These are phyloP conservation scores for Eubucco bourcierii DNA, from an alignment of 2,113 vertebrate species.

Conservation along the genomic window DNA sequence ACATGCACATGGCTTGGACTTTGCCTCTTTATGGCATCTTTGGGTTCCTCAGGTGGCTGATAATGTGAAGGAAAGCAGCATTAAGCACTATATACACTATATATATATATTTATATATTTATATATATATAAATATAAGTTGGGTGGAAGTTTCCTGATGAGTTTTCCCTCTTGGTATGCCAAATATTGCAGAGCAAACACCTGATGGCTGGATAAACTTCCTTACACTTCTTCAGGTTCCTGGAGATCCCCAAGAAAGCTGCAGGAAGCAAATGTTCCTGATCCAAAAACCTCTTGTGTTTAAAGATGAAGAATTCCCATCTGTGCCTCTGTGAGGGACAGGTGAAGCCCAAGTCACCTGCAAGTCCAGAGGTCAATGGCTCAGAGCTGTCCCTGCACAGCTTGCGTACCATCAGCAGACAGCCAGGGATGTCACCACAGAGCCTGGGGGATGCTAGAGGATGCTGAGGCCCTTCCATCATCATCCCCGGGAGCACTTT, in stretches of 20 bases:
- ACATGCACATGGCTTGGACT: accelerated
- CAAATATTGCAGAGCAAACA: background rate
- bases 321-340: background rate
- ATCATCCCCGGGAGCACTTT: background rate
- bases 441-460: background rate
- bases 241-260: accelerated
- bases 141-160: background rate
- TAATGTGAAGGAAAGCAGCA: accelerated
- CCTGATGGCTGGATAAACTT: background rate
- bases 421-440: background rate
- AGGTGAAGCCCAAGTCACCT: background rate
- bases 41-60: accelerated
- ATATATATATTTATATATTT: background rate
- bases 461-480: background rate
- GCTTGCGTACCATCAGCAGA: background rate
- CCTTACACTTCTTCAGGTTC: background rate
- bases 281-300: no score
- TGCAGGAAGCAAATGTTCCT: accelerated
- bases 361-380: background rate
- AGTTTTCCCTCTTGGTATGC: background rate
- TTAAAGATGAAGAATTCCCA: background rate
- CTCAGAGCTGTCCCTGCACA: background rate
- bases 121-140: no score
- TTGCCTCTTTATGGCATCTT: accelerated
- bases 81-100: accelerated